phyloP scores from a whole-genome alignment of 2,797 vertebrate genomes.

The Sandelia bainsii region DNA sequence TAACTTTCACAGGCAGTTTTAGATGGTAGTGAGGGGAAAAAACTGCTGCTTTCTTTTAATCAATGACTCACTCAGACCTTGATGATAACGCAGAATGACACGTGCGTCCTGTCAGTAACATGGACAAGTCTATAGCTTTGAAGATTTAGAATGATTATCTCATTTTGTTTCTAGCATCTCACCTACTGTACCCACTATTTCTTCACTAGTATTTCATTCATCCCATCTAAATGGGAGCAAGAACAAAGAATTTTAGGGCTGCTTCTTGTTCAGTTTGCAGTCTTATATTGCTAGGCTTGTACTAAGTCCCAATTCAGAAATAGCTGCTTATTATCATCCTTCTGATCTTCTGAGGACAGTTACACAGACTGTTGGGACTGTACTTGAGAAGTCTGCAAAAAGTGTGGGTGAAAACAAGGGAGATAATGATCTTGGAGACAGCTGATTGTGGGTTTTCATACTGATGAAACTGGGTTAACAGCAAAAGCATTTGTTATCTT shows the following conservation, averaged over 20 bases:
- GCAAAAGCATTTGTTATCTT: constrained; percentile 23
- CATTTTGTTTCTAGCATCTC: constrained; percentile 33
- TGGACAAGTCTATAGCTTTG: constrained; percentile 33
- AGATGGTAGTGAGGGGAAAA: background rate
- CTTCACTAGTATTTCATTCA: constrained; percentile 14
- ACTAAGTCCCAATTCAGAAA: constrained; percentile 71
- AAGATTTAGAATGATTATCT: constrained; percentile 31
- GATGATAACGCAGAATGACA: constrained; percentile 21
- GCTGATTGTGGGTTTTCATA: constrained; percentile 44
- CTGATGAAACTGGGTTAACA: constrained; percentile 57
- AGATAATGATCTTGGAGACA: constrained; percentile 67
- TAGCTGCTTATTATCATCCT: constrained; percentile 78
- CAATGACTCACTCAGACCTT: constrained; percentile 54
- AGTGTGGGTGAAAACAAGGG: constrained; percentile 54
- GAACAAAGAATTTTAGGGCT: constrained; percentile 66
- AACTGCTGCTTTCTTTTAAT: constrained; percentile 44
- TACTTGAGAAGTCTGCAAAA: constrained; percentile 65
- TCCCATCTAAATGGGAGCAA: constrained; percentile 57
- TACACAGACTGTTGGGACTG: constrained; percentile 62
- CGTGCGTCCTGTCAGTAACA: constrained; percentile 32
- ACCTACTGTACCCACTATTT: constrained; percentile 1
- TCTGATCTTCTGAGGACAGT: constrained; percentile 78
- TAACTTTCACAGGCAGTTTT: constrained; percentile 29
- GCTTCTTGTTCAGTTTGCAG: constrained; percentile 39
- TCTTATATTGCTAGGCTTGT: constrained; percentile 38